Evolutionary conservation across 2,113 vertebrate genomes (phyloP).

Genomic region (Thermophis baileyi): DNA sequence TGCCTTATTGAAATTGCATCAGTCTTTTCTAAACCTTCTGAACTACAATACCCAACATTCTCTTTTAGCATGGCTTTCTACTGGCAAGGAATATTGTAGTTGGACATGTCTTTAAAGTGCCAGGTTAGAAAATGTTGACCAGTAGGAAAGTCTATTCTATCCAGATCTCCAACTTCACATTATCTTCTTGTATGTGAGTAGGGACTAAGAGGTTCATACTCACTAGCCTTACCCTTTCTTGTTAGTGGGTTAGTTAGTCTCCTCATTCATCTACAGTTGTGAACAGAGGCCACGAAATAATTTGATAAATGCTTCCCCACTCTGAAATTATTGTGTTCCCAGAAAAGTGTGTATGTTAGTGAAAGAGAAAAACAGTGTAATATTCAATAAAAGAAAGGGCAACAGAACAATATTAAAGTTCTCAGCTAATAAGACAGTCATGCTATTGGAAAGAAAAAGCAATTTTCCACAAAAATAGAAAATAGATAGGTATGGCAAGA

Average conservation of each 20-base stretch:
- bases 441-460: background rate
- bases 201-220: background rate
- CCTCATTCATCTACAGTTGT: background rate
- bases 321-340: background rate
- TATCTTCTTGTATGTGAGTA: background rate
- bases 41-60: background rate
- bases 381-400: background rate
- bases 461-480: background rate
- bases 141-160: background rate
- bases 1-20: background rate
- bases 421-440: background rate
- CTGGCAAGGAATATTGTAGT: background rate
- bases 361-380: background rate
- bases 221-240: background rate
- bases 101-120: background rate
- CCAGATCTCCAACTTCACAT: background rate
- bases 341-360: background rate
- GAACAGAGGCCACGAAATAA: background rate
- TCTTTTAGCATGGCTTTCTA: background rate
- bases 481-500: background rate
- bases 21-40: background rate
- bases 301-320: background rate
- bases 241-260: background rate
- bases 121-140: background rate
- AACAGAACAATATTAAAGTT: background rate